Base-by-base conservation (phyloP, 2,888 invertebrate species). In the Ceraclea dissimilis region DNA sequence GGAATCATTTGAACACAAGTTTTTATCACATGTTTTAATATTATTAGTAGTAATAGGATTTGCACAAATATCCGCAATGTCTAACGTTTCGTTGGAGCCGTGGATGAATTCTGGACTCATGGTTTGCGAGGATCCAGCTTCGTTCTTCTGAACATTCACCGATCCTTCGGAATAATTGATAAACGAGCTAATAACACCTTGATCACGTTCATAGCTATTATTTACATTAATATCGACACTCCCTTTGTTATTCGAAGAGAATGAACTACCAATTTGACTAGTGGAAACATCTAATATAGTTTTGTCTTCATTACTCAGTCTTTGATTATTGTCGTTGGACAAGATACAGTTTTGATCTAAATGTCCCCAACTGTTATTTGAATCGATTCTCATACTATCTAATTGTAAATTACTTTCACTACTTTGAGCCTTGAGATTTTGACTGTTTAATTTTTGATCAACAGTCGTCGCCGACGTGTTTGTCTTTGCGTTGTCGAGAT, bases 301-400 rank as follows among this genome's bases (percentile, higher is more conserved):
- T 47, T 56, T 56, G 13, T 20, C 51, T 16, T 56, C 51, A 17
- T 31, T 51, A 26, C 39, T 49, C 51, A 54, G 53, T 49, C 51
- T 51, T 53, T 26, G 47, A 39, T 43, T 57, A 65, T 48, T 70
- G 70, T 33, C 70, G 67, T 67, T 68, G 69, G 51, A 71, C 58
- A 75, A 63, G 66, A 74, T 74, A 68, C 74, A 72, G 69, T 76
- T 76, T 62, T 73, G 73, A 67, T 72, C 69, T 69, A 74, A 73
- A 39, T 39, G 39, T 39, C 39, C 39, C 61, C 70, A 75, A 56
- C 72, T 70, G 50, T 68, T 51, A 44, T 19, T 49, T 6, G 31
- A 8, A 17, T 49, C 49, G 70, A 51, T 71, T 68, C 47, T 54
- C 16, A 52, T 31, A 51, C 33, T 34, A 11, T 54, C 54, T 44